Base-by-base conservation (phyloP, 1,140 invertebrate genomes). In the Solen grandis region DNA sequence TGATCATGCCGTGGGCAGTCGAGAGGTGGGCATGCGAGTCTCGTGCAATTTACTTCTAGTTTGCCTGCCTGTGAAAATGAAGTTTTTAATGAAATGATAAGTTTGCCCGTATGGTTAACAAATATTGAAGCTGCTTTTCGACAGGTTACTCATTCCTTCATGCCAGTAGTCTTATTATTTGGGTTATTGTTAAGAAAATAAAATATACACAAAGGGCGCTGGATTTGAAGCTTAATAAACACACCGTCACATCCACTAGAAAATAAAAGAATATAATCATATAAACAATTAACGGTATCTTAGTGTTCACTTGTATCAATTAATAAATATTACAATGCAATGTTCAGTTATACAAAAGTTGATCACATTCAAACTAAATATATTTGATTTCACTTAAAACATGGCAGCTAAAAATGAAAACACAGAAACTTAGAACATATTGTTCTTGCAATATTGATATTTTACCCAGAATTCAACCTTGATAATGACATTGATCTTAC, bases 21-120 rank as follows among this genome's bases (percentile, higher is more conserved):
- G 41, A 80, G 41, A 54, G 35, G 65, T 29, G 77, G 77, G 52
- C 77, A 80, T 16, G 77, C 35, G 29, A 73, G 8, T n/a, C 77
- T 22, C 16, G 77, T 80, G 31, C 77, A 80, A 52, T 80, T 80
- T n/a, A 80, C 77, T 25, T 80, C 77, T 16, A 72, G 41, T 1
- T 36, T 63, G 8, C 36, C 41, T 35, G 54, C 36, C 77, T 78
- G 36, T n/a, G 16, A 60, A 55, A 57, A n/a, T 36, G 16, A 54
- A 14, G 19, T 10, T 46, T 46, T 19, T 8, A 46, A 33, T 14
- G 41, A 3, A 52, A 50, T 10, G 16, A 68, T 52, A 13, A 27
- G 60, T 62, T 3, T 62, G 25, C 3, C 3, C n/a, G n/a, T n/a
- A n/a, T n/a, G n/a, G n/a, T n/a, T n/a, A n/a, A 27, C 60, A 63